Conservation (phyloP, 2,888 invertebrate species). For the Icerya purchasi region DNA sequence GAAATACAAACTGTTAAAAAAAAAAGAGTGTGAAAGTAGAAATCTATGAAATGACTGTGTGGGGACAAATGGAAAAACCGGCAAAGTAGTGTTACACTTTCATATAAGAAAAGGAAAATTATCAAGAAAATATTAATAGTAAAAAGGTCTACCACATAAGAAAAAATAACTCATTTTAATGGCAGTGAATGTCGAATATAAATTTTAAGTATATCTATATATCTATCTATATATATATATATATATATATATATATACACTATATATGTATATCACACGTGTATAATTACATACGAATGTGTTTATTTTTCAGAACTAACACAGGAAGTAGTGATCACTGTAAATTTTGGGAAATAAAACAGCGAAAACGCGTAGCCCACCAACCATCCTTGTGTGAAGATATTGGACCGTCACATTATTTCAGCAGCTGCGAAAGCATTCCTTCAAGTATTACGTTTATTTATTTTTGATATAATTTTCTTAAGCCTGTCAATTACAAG, state of each 20-base stretch:
- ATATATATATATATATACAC: too few species aligned
- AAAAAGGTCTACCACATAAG: background rate
- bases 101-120: background rate
- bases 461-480: background rate
- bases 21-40: too few species aligned
- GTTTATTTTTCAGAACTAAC: conserved; percentile 27
- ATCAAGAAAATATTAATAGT: conserved; percentile 11
- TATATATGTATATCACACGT: too few species aligned
- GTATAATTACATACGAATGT: too few species aligned
- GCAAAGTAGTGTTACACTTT: too few species aligned
- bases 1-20: too few species aligned
- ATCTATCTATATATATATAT: too few species aligned
- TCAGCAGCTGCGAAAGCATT: conserved; percentile 62
- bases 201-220: too few species aligned
- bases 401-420: conserved; percentile 21
- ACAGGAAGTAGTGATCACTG: conserved; percentile 31
- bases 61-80: too few species aligned
- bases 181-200: too few species aligned
- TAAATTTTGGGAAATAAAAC: conserved; percentile 29
- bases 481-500: background rate
- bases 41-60: too few species aligned
- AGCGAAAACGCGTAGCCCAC: conserved; percentile 26
- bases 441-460: conserved; percentile 28
- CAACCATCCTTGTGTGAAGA: conserved; percentile 26
- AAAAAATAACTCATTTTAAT: conserved; percentile 1